Evolutionary conservation across 2,888 invertebrate species (phyloP), one percentile per base, ranked within the genome.

Genomic region (Diploptera punctata): DNA sequence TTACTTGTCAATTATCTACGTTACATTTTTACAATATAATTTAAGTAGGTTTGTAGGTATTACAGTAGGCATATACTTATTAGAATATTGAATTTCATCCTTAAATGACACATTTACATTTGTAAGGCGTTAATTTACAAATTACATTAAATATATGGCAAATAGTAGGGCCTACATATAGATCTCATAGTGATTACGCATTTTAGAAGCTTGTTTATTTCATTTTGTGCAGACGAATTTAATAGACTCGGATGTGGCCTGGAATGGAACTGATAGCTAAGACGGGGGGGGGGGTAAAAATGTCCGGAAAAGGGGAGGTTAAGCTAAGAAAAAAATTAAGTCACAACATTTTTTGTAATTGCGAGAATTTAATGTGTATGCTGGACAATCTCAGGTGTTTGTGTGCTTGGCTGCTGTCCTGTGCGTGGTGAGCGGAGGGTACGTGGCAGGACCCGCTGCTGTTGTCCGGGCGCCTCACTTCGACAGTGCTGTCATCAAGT

Each of bases 401-500:
- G 13, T 62, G 19, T 62, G 62, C 38, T 60, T 74, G 31, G 67
- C 67, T 49, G 61, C 57, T 49, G 62, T 70, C 47, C 18, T 73
- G 68, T 68, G 57, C 18, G 73, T 47, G 13, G 72, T 33, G 52
- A 77, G 76, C 26, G 77, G 75, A 31, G 75, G 73, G 24, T 24
- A 67, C n/a, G n/a, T 75, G 47, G 73, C 68, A 5, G 71, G 65
- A 19, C 77, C 77, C 16, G 77, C 75, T 47, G 77, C 81, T 70
- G 77, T 83, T 62, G 78, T 83, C 67, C 82, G 85, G 68, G 82
- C 84, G 9, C 87, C 86, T 33, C 80, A 81, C 76, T 81, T 83
- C 75, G 87, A 87, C 81, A 84, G 84, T 65, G 86, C 86, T 74
- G 81, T 86, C 77, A 84, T 87, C 79, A 83, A 84, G 79, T 84